Percentiles rank a stretch among this genome's conserved stretches.
phyloP scores from a whole-genome alignment of 2,113 vertebrate genomes.

The Laterallus jamaicensis region DNA sequence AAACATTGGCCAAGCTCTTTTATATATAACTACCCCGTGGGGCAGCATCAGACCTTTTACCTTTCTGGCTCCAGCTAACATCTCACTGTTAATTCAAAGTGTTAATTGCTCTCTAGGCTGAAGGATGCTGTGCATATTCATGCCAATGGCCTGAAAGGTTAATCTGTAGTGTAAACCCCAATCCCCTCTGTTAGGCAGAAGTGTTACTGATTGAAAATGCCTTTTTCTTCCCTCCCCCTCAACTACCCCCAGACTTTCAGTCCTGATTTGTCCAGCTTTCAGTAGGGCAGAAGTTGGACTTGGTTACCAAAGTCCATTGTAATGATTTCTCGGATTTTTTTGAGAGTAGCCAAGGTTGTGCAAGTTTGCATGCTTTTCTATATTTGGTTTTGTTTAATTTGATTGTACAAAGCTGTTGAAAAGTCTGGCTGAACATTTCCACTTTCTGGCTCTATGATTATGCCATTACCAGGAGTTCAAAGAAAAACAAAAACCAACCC shows the following conservation, averaged over 20 bases:
- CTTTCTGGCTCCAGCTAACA: neutral
- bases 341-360: constrained; percentile 41
- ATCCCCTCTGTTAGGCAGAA: neutral
- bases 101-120: neutral
- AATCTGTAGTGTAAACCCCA: neutral
- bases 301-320: constrained; percentile 48
- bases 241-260: neutral
- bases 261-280: constrained; percentile 13
- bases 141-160: neutral
- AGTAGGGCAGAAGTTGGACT: constrained; percentile 46
- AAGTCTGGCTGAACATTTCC: constrained; percentile 15
- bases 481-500: neutral
- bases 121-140: neutral
- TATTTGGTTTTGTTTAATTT: constrained; percentile 75
- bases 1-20: constrained; percentile 24
- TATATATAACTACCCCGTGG: neutral
- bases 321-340: constrained; percentile 54
- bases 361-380: constrained; percentile 71
- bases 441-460: neutral
- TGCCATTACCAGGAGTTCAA: neutral
- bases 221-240: neutral
- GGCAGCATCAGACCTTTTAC: neutral
- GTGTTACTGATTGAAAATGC: neutral
- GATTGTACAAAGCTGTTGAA: constrained; percentile 59
- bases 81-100: neutral